These are phyloP conservation scores for Homalodisca vitripennis DNA, from an alignment of 1,140 invertebrate genomes.

Conservation along the genomic window DNA sequence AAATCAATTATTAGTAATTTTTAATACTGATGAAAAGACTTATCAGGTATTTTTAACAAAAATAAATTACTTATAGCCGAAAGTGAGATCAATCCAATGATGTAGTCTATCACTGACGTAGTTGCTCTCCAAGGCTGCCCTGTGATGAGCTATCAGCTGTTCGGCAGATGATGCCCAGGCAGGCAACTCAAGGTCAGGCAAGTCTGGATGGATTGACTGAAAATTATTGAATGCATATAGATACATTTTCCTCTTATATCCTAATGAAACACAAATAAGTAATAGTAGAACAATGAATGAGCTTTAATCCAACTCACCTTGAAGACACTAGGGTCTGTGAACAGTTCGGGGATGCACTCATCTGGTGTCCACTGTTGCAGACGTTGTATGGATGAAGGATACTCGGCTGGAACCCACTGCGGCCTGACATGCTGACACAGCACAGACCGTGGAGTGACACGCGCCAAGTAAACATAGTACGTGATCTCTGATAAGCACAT, in stretches of 20 bases:
- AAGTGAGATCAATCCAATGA: slow-evolving; percentile 98
- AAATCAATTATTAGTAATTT: too few species aligned
- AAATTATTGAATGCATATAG: too few species aligned
- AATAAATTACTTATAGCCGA: slow-evolving; percentile 93
- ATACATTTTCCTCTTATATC: too few species aligned
- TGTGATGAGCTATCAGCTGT: slow-evolving; percentile 89
- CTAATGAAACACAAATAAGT: too few species aligned
- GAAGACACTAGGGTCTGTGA: slow-evolving; percentile 86
- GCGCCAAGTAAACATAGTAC: slow-evolving; percentile 94
- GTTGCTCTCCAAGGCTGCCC: slow-evolving; percentile 84
- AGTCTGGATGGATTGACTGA: slow-evolving; percentile 70
- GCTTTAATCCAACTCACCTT: too few species aligned
- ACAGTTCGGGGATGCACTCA: slow-evolving; percentile 98
- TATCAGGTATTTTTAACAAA: too few species aligned
- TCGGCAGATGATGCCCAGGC: slow-evolving; percentile 82
- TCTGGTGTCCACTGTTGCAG: slow-evolving; percentile 96
- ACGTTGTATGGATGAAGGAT: slow-evolving; percentile 88
- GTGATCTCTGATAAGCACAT: slow-evolving; percentile 96
- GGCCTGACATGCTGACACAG: slow-evolving; percentile 89
- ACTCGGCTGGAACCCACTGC: slow-evolving; percentile 94
- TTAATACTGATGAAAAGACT: too few species aligned
- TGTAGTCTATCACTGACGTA: slow-evolving; percentile 90
- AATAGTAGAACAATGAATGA: too few species aligned
- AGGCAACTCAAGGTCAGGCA: slow-evolving; percentile 86
- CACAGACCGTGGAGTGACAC: slow-evolving; percentile 74